Base-by-base conservation (phyloP, 2,113 vertebrate species). In the Damaliscus lunatus region DNA sequence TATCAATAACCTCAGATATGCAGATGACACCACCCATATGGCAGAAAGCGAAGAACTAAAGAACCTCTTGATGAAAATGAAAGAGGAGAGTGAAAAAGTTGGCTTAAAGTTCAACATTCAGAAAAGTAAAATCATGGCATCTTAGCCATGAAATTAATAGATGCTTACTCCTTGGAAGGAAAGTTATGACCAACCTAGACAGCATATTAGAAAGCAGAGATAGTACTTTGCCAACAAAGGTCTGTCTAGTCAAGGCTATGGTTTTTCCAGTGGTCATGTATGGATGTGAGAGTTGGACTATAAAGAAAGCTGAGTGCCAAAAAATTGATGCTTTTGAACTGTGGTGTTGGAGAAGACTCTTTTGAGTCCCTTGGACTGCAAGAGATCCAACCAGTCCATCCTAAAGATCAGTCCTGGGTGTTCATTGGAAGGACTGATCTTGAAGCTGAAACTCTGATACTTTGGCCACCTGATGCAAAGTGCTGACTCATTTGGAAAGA, bases 261-360 rank as follows among this genome's bases (percentile, higher is more conserved):
- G 60, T 33, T 64, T 64, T 64, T 33, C 60, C 60, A 16, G 60
- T 64, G 1, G 60, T 64, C 6, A 16, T 64, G 31, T 64, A 64
- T 16, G 15, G 0, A 33, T 33, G 31, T 64, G 14, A 64, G 60
- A 33, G 6, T 64, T 64, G 31, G 31, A 33, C 60, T 16, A 7
- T 64, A 4, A 64, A 64, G 60, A 16, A 64, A 16, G 60, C 60
- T 33, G 6, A 62, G 14, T 0, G 0, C 31, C 0, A 0, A 64
- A 64, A 3, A 8, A 64, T 33, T 33, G 60, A 64, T 64, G 31
- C 60, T 64, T 64, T 64, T 64, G 31, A 64, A 64, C 62, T 33
- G 62, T 64, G 31, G 15, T 64, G 0, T 8, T 64, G 15, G 31
- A 17, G 31, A 64, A 64, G 31, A 64, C 31, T 64, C 31, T 60